These are phyloP conservation scores for Meandrusa payeni DNA, from an alignment of 2,888 invertebrate genomes.

Conservation along the genomic window DNA sequence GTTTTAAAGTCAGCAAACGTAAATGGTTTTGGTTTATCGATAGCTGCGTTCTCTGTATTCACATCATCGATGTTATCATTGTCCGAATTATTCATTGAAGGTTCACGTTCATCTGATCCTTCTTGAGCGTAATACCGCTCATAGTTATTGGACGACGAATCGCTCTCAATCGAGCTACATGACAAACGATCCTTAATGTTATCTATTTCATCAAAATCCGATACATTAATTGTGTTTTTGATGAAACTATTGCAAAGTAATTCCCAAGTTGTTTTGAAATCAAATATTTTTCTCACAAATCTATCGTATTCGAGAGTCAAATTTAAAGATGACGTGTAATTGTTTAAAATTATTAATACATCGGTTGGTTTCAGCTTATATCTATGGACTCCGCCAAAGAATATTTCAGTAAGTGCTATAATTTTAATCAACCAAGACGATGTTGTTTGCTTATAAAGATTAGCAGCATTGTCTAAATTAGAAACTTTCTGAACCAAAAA, in stretches of 20 bases:
- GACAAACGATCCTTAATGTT: constrained; percentile 55
- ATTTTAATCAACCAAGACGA: constrained; percentile 95
- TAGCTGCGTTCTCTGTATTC: constrained; percentile 25
- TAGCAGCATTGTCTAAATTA: constrained; percentile 91
- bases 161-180: constrained; percentile 62
- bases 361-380: constrained; percentile 83
- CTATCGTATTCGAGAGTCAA: constrained; percentile 77
- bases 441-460: constrained; percentile 95
- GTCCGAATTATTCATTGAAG: constrained; percentile 29
- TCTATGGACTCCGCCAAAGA: constrained; percentile 85
- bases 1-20: constrained; percentile 81
- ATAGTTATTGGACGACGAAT: constrained; percentile 63
- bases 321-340: constrained; percentile 78
- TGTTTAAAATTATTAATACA: constrained; percentile 82
- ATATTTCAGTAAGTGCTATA: constrained; percentile 92
- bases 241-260: constrained; percentile 80
- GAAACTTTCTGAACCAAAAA: constrained; percentile 96
- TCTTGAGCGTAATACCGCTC: constrained; percentile 55
- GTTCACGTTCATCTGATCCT: constrained; percentile 30
- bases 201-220: constrained; percentile 64
- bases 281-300: constrained; percentile 81
- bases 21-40: constrained; percentile 67
- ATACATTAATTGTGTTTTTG: constrained; percentile 63
- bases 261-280: constrained; percentile 83
- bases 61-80: constrained; percentile 15